phyloP scores from a whole-genome alignment of 2,113 vertebrate genomes.

The Menura novaehollandiae region DNA sequence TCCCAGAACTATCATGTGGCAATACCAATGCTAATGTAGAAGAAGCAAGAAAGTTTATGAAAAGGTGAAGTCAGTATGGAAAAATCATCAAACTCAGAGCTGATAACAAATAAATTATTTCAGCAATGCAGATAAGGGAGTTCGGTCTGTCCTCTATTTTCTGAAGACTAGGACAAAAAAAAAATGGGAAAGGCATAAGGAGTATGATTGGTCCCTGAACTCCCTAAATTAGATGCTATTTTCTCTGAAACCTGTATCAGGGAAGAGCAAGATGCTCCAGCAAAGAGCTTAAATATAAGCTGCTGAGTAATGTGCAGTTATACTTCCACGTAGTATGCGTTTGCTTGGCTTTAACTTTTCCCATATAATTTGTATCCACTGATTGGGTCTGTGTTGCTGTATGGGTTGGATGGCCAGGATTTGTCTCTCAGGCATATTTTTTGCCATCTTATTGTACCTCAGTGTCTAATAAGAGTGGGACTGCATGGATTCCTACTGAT shows the following conservation, averaged over 20 bases:
- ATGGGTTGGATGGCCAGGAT: neutral
- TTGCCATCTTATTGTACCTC: neutral
- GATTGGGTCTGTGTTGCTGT: neutral
- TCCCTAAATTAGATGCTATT: neutral
- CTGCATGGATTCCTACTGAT: neutral
- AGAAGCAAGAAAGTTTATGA: neutral
- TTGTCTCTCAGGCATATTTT: neutral
- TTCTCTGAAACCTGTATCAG: neutral
- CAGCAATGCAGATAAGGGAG: neutral
- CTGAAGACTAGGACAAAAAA: neutral
- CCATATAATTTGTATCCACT: neutral
- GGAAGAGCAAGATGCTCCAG: neutral
- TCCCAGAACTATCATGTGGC: neutral
- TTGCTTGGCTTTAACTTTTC: neutral
- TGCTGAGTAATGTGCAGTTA: neutral
- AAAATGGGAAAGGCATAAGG: neutral
- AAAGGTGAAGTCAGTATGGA: neutral
- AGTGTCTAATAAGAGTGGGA: neutral
- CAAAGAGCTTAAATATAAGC: neutral
- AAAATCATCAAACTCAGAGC: neutral
- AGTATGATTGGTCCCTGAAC: neutral
- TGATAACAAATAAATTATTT: neutral
- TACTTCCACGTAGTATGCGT: neutral
- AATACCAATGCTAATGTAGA: neutral
- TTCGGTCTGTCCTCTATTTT: neutral